Conservation (phyloP, 2,113 vertebrate species). For the Orycteropus afer region DNA sequence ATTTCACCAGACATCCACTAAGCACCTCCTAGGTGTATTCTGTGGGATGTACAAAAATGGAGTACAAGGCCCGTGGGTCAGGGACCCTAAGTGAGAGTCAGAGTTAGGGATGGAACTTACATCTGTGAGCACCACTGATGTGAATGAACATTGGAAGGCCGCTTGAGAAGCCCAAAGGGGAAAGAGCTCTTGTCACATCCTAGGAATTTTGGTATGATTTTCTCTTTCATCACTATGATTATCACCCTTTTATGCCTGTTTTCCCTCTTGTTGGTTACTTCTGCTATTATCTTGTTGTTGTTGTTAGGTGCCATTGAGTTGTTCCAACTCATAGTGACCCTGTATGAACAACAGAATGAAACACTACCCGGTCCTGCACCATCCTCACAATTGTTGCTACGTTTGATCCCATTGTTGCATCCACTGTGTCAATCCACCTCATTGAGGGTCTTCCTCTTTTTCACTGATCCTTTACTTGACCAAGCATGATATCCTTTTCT, state of each 20-base stretch:
- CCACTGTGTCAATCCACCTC: too few relatives aligned
- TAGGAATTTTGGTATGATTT: background rate
- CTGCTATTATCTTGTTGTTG: background rate
- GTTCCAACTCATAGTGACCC: too few relatives aligned
- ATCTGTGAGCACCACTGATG: too few relatives aligned
- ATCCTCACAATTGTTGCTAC: too few relatives aligned
- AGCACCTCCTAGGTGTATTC: background rate
- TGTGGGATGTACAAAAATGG: background rate
- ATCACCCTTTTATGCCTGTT: background rate
- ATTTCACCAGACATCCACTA: background rate
- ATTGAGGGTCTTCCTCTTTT: too few relatives aligned
- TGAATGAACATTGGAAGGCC: background rate
- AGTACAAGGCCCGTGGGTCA: background rate
- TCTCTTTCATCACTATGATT: background rate
- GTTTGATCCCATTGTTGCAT: too few relatives aligned
- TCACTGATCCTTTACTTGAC: too few relatives aligned
- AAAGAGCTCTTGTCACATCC: background rate
- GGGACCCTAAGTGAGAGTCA: background rate
- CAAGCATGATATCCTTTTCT: too few relatives aligned
- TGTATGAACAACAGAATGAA: too few relatives aligned
- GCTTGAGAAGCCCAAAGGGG: background rate
- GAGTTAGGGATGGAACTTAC: background rate
- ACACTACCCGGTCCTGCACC: too few relatives aligned
- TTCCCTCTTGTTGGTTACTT: constrained; percentile 16
- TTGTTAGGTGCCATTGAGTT: too few relatives aligned